Evolutionary conservation across 2,113 vertebrate species (phyloP), one percentile per base, ranked within the genome.

Genomic region (Chamaetylas fuelleborni): DNA sequence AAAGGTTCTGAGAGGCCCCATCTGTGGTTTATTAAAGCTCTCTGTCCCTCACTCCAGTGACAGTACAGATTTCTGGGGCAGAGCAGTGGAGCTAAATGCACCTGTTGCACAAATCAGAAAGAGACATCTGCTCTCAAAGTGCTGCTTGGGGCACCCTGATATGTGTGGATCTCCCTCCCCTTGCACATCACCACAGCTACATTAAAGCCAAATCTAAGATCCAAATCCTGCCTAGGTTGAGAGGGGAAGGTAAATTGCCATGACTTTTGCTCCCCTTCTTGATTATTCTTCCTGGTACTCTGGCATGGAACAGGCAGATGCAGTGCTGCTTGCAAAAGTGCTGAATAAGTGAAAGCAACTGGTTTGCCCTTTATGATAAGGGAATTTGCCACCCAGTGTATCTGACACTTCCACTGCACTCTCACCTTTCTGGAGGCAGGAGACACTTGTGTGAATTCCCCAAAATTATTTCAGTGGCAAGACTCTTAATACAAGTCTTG

Each of bases 401-500:
- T 83, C 92, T 94, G 90, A 88, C 11, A 45, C 34, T 78, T 95
- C 64, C 74, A 86, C 79, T 91, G 62, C 81, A 50, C 25, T 81
- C 40, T 84, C 90, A 88, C 87, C 71, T 92, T 96, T 95, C 78
- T 94, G 93, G 76, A 96, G 85, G n/a, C 20, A 31, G 64, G 48
- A 77, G 79, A 34, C n/a, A 29, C 48, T 91, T 84, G 40, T 4
- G 24, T 94, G 83, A 90, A 58, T 94, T 83, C 67, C 19, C 31
- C 18, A 64, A 72, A 86, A 89, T 80, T 16, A 86, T 78, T 95
- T 95, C 64, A 60, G 36, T 76, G 47, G 13, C 76, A 64, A 91
- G 96, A 83, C 71, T 97, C 88, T 96, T 96, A 97, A 93, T 89
- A 93, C 6, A 33, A 97, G 70, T 82, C 74, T 95, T 65, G 62